Conservation (phyloP, 2,113 vertebrate species). For the Seriola rivoliana region DNA sequence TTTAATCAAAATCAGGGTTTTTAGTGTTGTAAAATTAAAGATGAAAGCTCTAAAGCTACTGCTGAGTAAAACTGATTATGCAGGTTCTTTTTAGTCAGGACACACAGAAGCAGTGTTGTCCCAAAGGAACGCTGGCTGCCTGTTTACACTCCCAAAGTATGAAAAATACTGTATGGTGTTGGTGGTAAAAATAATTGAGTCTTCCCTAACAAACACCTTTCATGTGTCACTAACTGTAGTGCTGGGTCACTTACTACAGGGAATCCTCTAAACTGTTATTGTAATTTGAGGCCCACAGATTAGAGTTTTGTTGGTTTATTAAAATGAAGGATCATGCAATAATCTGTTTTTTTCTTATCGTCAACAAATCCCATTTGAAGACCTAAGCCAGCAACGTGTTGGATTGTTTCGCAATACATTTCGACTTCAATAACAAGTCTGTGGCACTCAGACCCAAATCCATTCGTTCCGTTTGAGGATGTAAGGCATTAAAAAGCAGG, state of each 20-base stretch:
- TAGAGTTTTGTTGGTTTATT: neutral
- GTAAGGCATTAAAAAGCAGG: too few species aligned
- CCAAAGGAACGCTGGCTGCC: neutral
- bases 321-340: too few species aligned
- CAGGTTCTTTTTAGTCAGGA: neutral
- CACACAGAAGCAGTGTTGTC: neutral
- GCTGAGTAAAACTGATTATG: neutral
- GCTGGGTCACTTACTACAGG: neutral
- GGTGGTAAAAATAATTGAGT: conserved; percentile 6
- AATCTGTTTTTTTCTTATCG: neutral
- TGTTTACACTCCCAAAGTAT: too few species aligned
- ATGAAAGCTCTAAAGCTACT: neutral
- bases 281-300: neutral
- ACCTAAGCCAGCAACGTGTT: neutral
- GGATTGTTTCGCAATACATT: neutral
- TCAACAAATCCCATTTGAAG: too few species aligned
- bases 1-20: conserved; percentile 28
- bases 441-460: neutral
- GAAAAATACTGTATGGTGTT: neutral
- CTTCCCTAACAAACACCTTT: neutral
- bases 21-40: neutral
- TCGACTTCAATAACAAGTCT: neutral
- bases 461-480: neutral
- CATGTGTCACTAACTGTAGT: neutral
- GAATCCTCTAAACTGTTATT: neutral